A percentile compares a stretch with the other conserved stretches of the same genome.
These are phyloP conservation scores for Heliconius cydno DNA, from an alignment of 2,888 invertebrate species.

Conservation along the genomic window DNA sequence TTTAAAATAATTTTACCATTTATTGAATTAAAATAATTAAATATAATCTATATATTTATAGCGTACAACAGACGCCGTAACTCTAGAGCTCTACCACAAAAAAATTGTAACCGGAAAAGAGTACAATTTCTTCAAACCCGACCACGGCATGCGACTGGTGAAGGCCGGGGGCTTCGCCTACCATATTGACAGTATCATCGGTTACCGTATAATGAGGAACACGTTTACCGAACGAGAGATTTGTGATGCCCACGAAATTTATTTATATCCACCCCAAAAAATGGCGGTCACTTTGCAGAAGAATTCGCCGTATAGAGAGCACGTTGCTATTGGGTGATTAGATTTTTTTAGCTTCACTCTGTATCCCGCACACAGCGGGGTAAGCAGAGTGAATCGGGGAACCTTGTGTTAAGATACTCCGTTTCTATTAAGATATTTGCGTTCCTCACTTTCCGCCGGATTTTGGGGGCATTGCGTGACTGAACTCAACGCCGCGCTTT, in stretches of 20 bases:
- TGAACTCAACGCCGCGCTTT: too few species aligned
- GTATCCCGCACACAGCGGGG: too few species aligned
- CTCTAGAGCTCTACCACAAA: conserved; percentile 82
- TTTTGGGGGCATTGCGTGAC: too few species aligned
- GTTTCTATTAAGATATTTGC: too few species aligned
- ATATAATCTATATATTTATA: conserved; percentile 57
- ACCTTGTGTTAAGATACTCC: too few species aligned
- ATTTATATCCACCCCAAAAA: conserved; percentile 84
- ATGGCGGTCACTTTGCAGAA: conserved; percentile 83
- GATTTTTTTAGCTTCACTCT: too few species aligned
- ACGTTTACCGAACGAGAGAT: conserved; percentile 86
- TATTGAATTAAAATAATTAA: too few species aligned
- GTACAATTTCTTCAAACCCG: conserved; percentile 79
- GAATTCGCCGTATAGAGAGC: conserved; percentile 85
- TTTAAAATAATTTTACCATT: too few species aligned
- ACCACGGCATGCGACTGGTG: conserved; percentile 83
- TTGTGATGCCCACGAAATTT: conserved; percentile 86
- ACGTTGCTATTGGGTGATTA: conserved; percentile 83
- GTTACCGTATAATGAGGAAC: conserved; percentile 86
- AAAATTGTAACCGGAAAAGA: conserved; percentile 74
- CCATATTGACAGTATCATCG: conserved; percentile 86
- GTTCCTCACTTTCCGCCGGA: too few species aligned
- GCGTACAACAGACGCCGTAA: conserved; percentile 86
- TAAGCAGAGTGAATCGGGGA: too few species aligned
- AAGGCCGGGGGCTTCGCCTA: conserved; percentile 87